These are phyloP conservation scores for Agonopterix subpropinquella DNA, from an alignment of 2,888 invertebrate species.

Conservation along the genomic window DNA sequence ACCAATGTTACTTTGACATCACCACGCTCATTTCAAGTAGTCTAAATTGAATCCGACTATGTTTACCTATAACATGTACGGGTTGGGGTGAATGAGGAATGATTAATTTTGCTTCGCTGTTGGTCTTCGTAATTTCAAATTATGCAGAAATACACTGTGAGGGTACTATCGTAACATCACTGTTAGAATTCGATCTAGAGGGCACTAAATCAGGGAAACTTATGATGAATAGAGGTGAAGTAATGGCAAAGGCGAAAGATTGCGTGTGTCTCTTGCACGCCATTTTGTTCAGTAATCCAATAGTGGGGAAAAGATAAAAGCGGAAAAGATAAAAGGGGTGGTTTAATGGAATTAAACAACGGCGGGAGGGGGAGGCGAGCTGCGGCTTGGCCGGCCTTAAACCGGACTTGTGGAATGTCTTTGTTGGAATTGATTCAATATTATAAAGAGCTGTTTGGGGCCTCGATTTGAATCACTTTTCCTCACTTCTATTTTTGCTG, in stretches of 20 bases:
- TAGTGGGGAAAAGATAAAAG: conserved; percentile 68
- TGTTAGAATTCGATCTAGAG: too few relatives aligned
- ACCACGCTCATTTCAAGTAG: conserved; percentile 28
- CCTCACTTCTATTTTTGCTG: conserved; percentile 17
- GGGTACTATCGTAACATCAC: too few relatives aligned
- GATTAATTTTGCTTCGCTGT: neutral
- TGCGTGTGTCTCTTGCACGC: conserved; percentile 67
- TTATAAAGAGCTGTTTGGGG: conserved; percentile 14
- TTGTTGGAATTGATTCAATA: conserved; percentile 52
- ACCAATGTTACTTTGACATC: conserved; percentile 47
- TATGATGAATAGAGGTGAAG: conserved; percentile 22
- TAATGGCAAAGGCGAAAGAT: conserved; percentile 53
- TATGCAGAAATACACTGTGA: too few relatives aligned
- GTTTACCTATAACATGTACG: conserved; percentile 16
- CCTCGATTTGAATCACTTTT: conserved; percentile 33
- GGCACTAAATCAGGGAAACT: too few relatives aligned
- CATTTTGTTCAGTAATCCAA: conserved; percentile 70
- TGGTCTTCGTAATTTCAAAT: too few relatives aligned
- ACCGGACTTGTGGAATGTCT: conserved; percentile 67
- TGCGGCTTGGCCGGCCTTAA: conserved; percentile 39
- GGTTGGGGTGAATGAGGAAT: conserved; percentile 17
- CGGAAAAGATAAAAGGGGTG: conserved; percentile 71
- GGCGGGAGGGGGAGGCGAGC: conserved; percentile 29
- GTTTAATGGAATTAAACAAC: conserved; percentile 74
- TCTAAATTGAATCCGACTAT: conserved; percentile 45